Evolutionary conservation across 1,140 invertebrate species (phyloP).

Genomic region (Bombus huntii): DNA sequence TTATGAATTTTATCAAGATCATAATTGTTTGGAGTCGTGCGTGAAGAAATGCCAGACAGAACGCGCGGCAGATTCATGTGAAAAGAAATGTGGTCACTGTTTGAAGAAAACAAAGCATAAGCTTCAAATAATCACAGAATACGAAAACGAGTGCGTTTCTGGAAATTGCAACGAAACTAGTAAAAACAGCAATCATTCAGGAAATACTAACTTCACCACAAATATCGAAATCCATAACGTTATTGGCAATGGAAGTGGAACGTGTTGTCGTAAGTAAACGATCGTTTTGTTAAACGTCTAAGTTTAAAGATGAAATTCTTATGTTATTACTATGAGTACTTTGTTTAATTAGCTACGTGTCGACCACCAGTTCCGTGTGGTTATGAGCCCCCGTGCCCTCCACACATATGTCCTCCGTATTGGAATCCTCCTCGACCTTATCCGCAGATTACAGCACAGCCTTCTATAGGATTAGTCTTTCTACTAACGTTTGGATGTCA

Average conservation of each 20-base stretch:
- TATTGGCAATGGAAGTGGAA: slow-evolving; percentile 46
- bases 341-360: not conserved
- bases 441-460: not conserved
- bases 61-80: slow-evolving; percentile 47
- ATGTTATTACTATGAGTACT: not conserved
- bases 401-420: not conserved
- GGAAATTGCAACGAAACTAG: slow-evolving; percentile 48
- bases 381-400: not conserved
- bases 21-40: slow-evolving; percentile 58
- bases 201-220: slow-evolving; percentile 71
- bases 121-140: slow-evolving; percentile 68
- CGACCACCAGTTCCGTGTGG: not conserved
- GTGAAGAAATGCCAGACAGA: slow-evolving; percentile 68
- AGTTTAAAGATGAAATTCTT: not conserved
- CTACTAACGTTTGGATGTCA: not conserved
- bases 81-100: slow-evolving; percentile 49
- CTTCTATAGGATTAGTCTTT: not conserved
- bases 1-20: slow-evolving; percentile 44
- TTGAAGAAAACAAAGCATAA: slow-evolving; percentile 59
- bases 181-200: not conserved
- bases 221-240: slow-evolving; percentile 74
- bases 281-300: not conserved
- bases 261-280: slow-evolving; percentile 40
- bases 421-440: not conserved
- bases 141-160: slow-evolving; percentile 60